Percentiles rank a stretch among this genome's conserved stretches.
Evolutionary conservation across 1,140 invertebrate genomes (phyloP).

Genomic region (Pseudomyrmex sp.): DNA sequence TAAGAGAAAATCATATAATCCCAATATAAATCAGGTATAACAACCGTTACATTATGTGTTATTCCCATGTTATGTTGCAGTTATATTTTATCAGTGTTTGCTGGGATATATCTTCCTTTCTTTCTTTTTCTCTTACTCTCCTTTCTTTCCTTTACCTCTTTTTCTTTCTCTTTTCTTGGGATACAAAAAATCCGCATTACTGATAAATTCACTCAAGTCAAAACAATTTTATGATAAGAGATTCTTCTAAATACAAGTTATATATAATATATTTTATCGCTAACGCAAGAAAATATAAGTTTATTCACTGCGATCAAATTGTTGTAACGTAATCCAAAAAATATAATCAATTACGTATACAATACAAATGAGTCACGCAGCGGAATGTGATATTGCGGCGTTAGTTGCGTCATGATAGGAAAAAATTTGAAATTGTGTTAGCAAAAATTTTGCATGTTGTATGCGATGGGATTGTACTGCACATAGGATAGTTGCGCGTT

Average conservation of each 20-base stretch:
- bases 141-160: too few species aligned
- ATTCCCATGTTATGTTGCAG: too few species aligned
- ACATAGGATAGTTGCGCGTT: constrained; percentile 29
- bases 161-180: too few species aligned
- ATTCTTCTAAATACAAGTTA: not conserved
- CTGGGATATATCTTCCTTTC: too few species aligned
- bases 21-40: too few species aligned
- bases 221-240: too few species aligned
- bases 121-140: not conserved
- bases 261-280: not conserved
- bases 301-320: not conserved
- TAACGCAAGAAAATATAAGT: not conserved
- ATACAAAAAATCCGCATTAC: too few species aligned
- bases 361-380: not conserved
- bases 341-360: not conserved
- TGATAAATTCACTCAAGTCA: too few species aligned
- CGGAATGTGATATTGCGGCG: constrained; percentile 2
- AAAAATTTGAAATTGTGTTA: constrained; percentile 43
- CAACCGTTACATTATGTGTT: too few species aligned
- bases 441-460: constrained; percentile 62
- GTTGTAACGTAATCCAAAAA: not conserved
- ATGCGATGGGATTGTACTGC: constrained; percentile 54
- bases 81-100: too few species aligned
- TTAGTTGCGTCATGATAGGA: not conserved
- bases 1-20: too few species aligned